Percentiles rank a stretch among this genome's conserved stretches.
phyloP scores from a whole-genome alignment of 2,113 vertebrate genomes.

The Panthera uncia region DNA sequence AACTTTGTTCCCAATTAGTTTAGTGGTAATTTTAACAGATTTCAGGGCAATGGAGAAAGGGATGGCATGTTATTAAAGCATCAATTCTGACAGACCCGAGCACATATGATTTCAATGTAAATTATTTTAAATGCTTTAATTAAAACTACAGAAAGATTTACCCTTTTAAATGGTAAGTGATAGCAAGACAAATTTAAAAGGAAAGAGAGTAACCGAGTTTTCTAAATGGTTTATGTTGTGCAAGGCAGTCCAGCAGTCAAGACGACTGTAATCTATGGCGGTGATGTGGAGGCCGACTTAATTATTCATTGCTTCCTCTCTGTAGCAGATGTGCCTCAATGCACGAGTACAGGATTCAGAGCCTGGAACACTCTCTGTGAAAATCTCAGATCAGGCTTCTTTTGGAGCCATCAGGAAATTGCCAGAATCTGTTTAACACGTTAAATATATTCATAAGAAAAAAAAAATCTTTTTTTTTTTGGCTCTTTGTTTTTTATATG shows the following conservation, averaged over 20 bases:
- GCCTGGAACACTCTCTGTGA: constrained; percentile 82
- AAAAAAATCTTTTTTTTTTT: constrained; percentile 52
- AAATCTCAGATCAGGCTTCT: constrained; percentile 80
- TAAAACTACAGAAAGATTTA: constrained; percentile 89
- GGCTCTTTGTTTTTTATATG: constrained; percentile 66
- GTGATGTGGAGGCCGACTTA: constrained; percentile 87
- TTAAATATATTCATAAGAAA: constrained; percentile 76
- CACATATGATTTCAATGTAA: constrained; percentile 89
- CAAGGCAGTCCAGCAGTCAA: constrained; percentile 85
- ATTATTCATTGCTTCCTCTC: constrained; percentile 89
- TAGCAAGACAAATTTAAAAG: constrained; percentile 88
- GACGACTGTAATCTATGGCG: constrained; percentile 85
- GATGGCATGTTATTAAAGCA: constrained; percentile 90
- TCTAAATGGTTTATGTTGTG: constrained; percentile 87
- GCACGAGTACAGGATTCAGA: constrained; percentile 85
- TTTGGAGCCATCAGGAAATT: constrained; percentile 78
- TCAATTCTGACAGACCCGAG: constrained; percentile 89
- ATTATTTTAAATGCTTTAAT: constrained; percentile 92
- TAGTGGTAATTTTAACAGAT: constrained; percentile 93
- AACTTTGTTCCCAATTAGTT: constrained; percentile 92
- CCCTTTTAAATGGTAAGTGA: constrained; percentile 88
- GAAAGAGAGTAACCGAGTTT: constrained; percentile 86
- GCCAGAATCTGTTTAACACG: constrained; percentile 72
- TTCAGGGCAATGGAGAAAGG: constrained; percentile 89
- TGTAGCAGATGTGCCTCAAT: constrained; percentile 88